Conservation (phyloP, 2,113 vertebrate species). For the Misgurnus anguillicaudatus region DNA sequence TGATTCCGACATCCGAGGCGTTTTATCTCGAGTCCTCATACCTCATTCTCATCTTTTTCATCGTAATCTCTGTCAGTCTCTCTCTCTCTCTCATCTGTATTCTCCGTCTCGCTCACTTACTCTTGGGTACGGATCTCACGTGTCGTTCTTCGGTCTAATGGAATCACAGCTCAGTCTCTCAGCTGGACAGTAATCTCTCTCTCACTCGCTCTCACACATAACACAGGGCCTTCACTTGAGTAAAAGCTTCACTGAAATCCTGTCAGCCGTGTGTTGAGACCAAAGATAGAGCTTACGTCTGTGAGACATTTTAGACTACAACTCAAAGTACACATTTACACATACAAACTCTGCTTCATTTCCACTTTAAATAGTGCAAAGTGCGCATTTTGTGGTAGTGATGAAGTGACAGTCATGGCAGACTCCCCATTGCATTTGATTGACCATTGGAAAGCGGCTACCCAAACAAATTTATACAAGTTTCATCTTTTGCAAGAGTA, state of each 20-base stretch:
- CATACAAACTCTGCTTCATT: background rate
- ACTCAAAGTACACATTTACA: background rate
- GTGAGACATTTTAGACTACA: background rate
- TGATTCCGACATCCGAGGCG: conserved; percentile 15
- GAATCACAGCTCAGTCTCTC: conserved; percentile 47
- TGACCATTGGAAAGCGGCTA: no score
- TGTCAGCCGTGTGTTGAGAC: background rate
- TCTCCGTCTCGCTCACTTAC: conserved; percentile 48
- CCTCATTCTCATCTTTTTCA: conserved; percentile 24
- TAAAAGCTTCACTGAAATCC: conserved; percentile 30
- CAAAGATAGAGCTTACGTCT: conserved; percentile 13
- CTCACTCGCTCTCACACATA: conserved; percentile 12
- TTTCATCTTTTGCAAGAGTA: no score
- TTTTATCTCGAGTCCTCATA: conserved; percentile 25
- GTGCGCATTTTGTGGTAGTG: background rate
- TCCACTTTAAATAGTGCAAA: background rate
- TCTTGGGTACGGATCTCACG: conserved; percentile 37
- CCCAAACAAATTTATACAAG: no score
- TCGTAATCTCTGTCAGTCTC: conserved; percentile 44
- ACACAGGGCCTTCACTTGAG: conserved; percentile 26
- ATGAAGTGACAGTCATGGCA: no score
- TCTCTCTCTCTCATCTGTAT: conserved; percentile 42
- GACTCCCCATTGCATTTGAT: no score
- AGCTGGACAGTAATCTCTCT: conserved; percentile 41
- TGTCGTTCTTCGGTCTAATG: conserved; percentile 40